Evolutionary conservation across 2,888 invertebrate species (phyloP).

Genomic region (Peribatodes rhomboidaria): DNA sequence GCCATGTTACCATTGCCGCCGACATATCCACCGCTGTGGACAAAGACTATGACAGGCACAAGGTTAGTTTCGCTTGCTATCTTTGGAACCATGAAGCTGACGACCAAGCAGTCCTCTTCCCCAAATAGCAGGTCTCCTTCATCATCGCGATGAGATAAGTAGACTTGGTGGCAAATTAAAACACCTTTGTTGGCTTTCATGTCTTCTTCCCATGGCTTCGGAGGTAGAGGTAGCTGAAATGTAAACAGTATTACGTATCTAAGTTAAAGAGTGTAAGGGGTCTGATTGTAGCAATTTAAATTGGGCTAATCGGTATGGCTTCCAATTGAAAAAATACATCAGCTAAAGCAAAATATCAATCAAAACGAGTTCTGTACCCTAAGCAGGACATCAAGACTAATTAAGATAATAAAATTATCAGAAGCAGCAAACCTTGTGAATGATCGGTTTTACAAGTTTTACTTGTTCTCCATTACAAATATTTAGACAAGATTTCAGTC

Average conservation of each 20-base stretch:
- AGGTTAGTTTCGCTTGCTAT: conserved; percentile 66
- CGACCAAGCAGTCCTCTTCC: conserved; percentile 70
- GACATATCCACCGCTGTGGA: conserved; percentile 78
- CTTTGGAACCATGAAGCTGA: conserved; percentile 70
- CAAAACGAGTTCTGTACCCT: too few species aligned
- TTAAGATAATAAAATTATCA: too few species aligned
- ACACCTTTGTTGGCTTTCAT: conserved; percentile 58
- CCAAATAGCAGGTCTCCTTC: conserved; percentile 66
- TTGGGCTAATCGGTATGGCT: not conserved
- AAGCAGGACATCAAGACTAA: too few species aligned
- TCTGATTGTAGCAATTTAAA: not conserved
- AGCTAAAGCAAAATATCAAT: too few species aligned
- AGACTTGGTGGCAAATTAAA: conserved; percentile 69
- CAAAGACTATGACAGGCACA: conserved; percentile 74
- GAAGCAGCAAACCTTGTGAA: too few species aligned
- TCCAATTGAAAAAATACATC: too few species aligned
- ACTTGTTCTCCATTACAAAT: too few species aligned
- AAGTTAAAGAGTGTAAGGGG: too few species aligned
- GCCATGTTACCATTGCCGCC: conserved; percentile 77
- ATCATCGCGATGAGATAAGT: conserved; percentile 60
- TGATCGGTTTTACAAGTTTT: too few species aligned
- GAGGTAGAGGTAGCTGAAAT: conserved; percentile 75
- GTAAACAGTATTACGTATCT: not conserved
- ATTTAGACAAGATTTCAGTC: too few species aligned
- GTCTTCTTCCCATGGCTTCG: conserved; percentile 65